phyloP scores from a whole-genome alignment of 2,113 vertebrate genomes.

The Salvelinus alpinus region DNA sequence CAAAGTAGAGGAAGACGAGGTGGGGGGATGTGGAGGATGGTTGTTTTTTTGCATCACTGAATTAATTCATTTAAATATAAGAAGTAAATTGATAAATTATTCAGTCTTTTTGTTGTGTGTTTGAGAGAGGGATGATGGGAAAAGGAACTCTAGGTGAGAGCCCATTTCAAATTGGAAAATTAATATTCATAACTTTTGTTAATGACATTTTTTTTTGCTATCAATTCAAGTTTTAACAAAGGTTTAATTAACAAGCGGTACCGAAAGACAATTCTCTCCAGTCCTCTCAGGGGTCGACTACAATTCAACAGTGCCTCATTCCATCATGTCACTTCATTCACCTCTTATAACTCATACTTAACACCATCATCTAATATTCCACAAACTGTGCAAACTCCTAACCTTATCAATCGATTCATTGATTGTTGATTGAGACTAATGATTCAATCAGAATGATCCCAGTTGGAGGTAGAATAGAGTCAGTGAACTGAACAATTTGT shows the following conservation, averaged over 20 bases:
- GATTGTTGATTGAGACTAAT: constrained; percentile 44
- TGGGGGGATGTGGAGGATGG: constrained; percentile 47
- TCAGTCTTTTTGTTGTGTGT: constrained; percentile 75
- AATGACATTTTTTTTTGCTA: constrained; percentile 48
- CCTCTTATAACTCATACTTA: too few relatives aligned
- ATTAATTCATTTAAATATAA: constrained; percentile 80
- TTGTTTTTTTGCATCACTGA: constrained; percentile 83
- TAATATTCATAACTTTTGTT: constrained; percentile 90
- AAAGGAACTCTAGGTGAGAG: constrained; percentile 64
- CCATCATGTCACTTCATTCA: too few relatives aligned
- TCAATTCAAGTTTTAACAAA: constrained; percentile 54
- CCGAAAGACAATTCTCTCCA: constrained; percentile 25
- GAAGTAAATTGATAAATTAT: constrained; percentile 94
- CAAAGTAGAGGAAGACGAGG: constrained; percentile 63
- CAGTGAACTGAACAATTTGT: too few relatives aligned
- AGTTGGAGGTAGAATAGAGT: background rate
- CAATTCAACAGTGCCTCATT: constrained; percentile 10
- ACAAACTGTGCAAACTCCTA: constrained; percentile 1
- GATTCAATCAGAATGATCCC: constrained; percentile 12
- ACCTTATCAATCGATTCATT: constrained; percentile 43
- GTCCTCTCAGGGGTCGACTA: constrained; percentile 22
- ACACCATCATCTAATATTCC: background rate
- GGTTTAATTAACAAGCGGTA: constrained; percentile 59
- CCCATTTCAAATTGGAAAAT: constrained; percentile 80
- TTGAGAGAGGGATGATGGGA: constrained; percentile 55